Evolutionary conservation across 2,113 vertebrate species (phyloP), one percentile per base, ranked within the genome.

Genomic region (Channa maculata): DNA sequence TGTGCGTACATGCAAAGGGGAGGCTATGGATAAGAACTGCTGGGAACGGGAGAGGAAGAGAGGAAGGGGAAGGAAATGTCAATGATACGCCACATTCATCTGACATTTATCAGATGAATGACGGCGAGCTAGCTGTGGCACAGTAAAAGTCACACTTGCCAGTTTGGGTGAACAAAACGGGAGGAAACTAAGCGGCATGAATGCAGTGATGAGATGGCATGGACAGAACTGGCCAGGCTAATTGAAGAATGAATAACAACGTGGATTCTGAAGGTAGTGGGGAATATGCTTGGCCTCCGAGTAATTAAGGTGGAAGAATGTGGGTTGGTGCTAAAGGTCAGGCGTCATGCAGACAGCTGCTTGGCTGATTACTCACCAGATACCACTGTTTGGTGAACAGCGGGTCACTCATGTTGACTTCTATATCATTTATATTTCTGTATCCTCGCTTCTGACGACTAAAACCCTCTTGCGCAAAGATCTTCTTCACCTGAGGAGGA

Each of bases 341-440:
- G 58, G 37, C 59, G 55, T 83, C 64, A 36, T 13, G 39, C 71
- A 71, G 65, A 79, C 83, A 77, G 80, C 66, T 62, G 46, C 66
- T 59, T 38, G 63, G 69, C 65, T 79, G 77, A 91, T 89, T 86
- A 90, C 96, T 96, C 93, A 99, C 98, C 94, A 99, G 94, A 86
- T 99, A 99, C 98, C 98, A 99, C 48, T 99, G 98, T 87, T 99
- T 99, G 12, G 95, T 94, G 91, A 99, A 99, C 69, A 99, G 93
- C 65, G 98, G 98, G 84, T 99, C 98, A 0, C 95, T 98, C 95
- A 98, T 97, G 83, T 97, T 98, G 87, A 96, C 95, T 85, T 97
- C 96, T 33, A 97, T 95, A 72, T 97, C 95, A 36, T 96, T 96
- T 84, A 99, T 95, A 77, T 96, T 94, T 90, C 97, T 95, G 77